Percentiles rank a stretch among this genome's conserved stretches.
Conservation (phyloP, 2,888 invertebrate species). For the Tachina grossa region DNA sequence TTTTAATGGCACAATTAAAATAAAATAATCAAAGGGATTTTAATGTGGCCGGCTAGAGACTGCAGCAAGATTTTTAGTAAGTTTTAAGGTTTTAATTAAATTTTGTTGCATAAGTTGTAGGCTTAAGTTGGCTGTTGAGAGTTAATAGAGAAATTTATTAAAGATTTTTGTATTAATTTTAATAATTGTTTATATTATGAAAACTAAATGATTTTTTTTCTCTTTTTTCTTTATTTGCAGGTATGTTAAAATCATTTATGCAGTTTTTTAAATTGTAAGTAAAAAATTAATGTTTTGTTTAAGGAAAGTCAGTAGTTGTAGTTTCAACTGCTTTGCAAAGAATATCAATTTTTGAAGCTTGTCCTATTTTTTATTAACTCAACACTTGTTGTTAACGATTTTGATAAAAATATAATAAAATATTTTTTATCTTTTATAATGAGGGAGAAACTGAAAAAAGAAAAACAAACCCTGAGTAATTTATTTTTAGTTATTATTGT, state of each 20-base stretch:
- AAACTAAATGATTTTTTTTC: neutral
- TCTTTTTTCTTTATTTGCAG: conserved; percentile 14
- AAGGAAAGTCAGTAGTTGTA: too few species aligned
- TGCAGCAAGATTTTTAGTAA: conserved; percentile 2
- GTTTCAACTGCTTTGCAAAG: neutral
- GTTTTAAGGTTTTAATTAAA: neutral
- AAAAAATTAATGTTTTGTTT: neutral
- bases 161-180: neutral
- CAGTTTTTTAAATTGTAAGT: neutral
- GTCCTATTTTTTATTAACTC: neutral
- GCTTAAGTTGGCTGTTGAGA: neutral
- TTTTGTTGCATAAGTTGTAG: conserved; percentile 12
- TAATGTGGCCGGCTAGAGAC: neutral
- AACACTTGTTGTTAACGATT: neutral
- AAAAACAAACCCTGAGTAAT: neutral
- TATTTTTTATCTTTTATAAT: neutral
- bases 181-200: neutral
- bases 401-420: neutral
- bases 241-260: conserved; percentile 1
- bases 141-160: neutral
- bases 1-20: neutral
- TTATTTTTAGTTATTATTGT: conserved; percentile 2
- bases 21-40: neutral
- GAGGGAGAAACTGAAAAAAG: neutral
- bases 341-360: neutral